Evolutionary conservation across 2,113 vertebrate genomes (phyloP).

Genomic region (Pungitius pungitius): DNA sequence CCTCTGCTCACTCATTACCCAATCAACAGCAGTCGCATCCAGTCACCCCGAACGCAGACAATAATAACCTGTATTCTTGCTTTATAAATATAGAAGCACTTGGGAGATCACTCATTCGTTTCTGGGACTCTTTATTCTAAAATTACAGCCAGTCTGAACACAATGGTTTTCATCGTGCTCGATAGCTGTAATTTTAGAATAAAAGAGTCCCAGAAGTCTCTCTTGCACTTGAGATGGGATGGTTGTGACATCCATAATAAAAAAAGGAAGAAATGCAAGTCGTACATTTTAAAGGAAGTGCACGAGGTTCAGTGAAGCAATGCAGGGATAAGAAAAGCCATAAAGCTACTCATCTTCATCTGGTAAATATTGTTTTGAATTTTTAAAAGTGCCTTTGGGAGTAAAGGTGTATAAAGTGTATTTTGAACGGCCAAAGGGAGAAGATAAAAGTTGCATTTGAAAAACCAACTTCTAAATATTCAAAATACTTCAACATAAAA

Average conservation of each 20-base stretch:
- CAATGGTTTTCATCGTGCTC: too few species aligned
- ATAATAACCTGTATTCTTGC: slow-evolving; percentile 3
- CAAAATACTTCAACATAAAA: not conserved
- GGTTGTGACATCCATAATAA: not conserved
- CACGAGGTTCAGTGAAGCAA: not conserved
- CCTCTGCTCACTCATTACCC: slow-evolving; percentile 61
- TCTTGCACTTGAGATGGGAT: not conserved
- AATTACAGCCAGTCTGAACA: not conserved
- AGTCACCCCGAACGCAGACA: slow-evolving; percentile 1
- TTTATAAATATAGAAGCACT: too few species aligned
- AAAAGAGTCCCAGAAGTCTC: too few species aligned
- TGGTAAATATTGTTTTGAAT: not conserved
- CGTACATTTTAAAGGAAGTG: not conserved
- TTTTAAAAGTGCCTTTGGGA: not conserved
- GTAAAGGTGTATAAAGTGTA: not conserved
- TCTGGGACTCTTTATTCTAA: not conserved
- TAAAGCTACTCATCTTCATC: not conserved
- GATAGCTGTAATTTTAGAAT: too few species aligned
- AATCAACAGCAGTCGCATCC: slow-evolving; percentile 31
- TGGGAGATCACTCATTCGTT: not conserved
- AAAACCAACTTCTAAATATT: too few species aligned
- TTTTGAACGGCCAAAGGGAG: not conserved
- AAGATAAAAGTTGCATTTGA: not conserved
- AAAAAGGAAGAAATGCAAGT: not conserved
- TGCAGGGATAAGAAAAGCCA: not conserved